Percentiles rank a stretch among this genome's conserved stretches.
These are phyloP conservation scores for Petromus typicus DNA, from an alignment of 2,113 vertebrate species.

Conservation along the genomic window DNA sequence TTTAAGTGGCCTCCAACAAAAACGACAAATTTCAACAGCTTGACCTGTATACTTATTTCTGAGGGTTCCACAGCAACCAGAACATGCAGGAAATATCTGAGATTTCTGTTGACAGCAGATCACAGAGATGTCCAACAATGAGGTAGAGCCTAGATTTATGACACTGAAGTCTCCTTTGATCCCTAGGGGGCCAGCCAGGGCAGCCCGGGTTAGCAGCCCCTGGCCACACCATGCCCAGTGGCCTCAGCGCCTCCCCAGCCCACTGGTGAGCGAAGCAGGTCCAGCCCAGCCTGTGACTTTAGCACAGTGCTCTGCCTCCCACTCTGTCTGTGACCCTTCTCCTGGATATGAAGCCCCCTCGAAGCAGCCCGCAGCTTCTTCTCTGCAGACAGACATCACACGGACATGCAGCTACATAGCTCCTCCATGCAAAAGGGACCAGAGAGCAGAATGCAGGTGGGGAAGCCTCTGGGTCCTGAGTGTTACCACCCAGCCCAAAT, in stretches of 20 bases:
- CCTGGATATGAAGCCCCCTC: not conserved
- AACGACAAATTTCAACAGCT: not conserved
- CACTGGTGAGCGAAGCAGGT: not conserved
- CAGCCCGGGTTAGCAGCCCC: not conserved
- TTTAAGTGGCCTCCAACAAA: not conserved
- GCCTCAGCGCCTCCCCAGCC: not conserved
- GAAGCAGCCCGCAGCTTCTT: not conserved
- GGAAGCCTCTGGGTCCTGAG: not conserved
- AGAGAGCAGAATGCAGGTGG: not conserved
- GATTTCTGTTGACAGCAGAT: not conserved
- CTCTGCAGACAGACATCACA: fast-evolving
- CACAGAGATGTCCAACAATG: not conserved
- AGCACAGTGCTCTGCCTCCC: not conserved
- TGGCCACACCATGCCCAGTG: too few species aligned
- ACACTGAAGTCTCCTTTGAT: not conserved
- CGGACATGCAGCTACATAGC: too few species aligned
- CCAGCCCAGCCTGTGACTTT: not conserved
- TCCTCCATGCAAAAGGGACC: not conserved
- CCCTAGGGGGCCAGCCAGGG: fast-evolving
- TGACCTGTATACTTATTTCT: not conserved
- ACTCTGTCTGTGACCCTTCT: too few species aligned
- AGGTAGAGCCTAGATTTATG: not conserved
- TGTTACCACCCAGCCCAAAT: not conserved
- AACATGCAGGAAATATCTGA: not conserved
- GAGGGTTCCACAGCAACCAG: not conserved